A percentile compares a stretch with the other conserved stretches of the same genome.
Evolutionary conservation across 2,888 invertebrate genomes (phyloP).

Genomic region (Caenorhabditis wallacei): DNA sequence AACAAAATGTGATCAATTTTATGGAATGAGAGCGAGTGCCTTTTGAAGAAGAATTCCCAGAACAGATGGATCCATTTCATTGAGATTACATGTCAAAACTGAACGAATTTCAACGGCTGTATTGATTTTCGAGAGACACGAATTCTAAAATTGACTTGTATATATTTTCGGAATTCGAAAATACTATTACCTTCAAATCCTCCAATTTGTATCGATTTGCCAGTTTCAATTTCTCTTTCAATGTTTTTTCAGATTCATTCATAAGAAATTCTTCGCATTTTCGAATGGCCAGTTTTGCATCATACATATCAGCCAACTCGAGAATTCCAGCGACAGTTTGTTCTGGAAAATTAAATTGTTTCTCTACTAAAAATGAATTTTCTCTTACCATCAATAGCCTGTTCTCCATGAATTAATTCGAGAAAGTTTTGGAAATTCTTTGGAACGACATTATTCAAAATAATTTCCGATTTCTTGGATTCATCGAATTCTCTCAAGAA

Average conservation of each 20-base stretch:
- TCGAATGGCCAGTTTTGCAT: not conserved
- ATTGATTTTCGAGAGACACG: not conserved
- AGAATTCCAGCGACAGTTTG: not conserved
- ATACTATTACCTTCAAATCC: not conserved
- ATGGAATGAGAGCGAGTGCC: too few species aligned
- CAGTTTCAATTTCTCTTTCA: not conserved
- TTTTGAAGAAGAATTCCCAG: not conserved
- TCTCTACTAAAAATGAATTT: not conserved
- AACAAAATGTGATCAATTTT: too few species aligned
- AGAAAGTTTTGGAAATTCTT: not conserved
- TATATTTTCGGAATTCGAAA: not conserved
- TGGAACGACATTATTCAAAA: not conserved
- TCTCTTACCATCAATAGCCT: not conserved
- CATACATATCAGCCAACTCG: slow-evolving; percentile 5
- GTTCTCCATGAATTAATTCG: not conserved
- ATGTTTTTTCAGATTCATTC: not conserved
- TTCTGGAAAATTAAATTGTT: slow-evolving; percentile 1
- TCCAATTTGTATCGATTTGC: not conserved
- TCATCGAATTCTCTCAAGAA: not conserved
- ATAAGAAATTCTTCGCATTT: not conserved
- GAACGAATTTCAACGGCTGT: not conserved
- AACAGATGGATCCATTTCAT: not conserved
- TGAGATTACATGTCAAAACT: not conserved
- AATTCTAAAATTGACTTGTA: not conserved
- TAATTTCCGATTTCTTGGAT: not conserved